Conservation (phyloP, 2,113 vertebrate genomes). For the Probosciger aterrimus region DNA sequence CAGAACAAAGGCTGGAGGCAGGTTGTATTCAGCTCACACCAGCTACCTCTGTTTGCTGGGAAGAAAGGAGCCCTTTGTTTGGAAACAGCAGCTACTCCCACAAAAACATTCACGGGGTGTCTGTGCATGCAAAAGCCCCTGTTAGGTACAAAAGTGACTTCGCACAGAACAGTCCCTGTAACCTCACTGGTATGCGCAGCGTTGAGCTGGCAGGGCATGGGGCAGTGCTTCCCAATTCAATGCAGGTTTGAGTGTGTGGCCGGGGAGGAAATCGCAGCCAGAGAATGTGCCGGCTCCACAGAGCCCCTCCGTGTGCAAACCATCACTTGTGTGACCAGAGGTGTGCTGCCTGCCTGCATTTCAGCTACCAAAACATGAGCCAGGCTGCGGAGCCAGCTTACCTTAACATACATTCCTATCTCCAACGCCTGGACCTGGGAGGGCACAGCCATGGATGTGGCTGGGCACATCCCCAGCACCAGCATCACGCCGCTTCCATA, state of each 20-base stretch:
- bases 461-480: fast-evolving
- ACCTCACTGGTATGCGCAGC: fast-evolving
- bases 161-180: neutral
- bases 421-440: fast-evolving
- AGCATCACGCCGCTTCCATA: fast-evolving
- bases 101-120: neutral
- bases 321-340: fast-evolving
- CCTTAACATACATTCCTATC: fast-evolving
- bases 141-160: fast-evolving
- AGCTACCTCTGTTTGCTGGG: slow-evolving; percentile 17
- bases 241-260: fast-evolving
- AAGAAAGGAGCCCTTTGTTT: slow-evolving; percentile 51
- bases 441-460: fast-evolving
- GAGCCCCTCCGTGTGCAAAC: neutral
- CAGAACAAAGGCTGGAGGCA: slow-evolving; percentile 31
- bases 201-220: fast-evolving
- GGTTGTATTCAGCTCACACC: slow-evolving; percentile 26
- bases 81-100: neutral
- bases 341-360: neutral
- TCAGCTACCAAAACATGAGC: fast-evolving
- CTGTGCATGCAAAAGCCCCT: fast-evolving
- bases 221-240: neutral
- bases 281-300: neutral
- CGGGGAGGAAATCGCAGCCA: neutral
- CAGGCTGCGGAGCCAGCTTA: neutral